These are phyloP conservation scores for Eudyptes chrysolophus DNA, from an alignment of 2,113 vertebrate species.

Conservation along the genomic window DNA sequence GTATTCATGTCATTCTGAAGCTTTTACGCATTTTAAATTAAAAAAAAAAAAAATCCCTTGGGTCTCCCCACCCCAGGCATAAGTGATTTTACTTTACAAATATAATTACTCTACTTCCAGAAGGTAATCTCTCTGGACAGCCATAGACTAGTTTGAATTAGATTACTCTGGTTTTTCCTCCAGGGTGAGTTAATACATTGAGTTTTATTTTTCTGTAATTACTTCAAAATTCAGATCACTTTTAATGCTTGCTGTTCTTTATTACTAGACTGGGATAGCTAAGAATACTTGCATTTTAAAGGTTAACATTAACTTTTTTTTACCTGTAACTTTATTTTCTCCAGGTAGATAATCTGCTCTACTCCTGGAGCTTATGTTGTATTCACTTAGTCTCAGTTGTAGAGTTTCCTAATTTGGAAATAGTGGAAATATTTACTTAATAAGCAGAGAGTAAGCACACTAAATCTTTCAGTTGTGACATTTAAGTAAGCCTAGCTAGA, in stretches of 20 bases:
- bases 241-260: not conserved
- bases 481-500: not conserved
- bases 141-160: constrained; percentile 36
- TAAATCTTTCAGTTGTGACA: not conserved
- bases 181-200: constrained; percentile 7
- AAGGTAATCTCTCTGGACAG: constrained; percentile 57
- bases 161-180: constrained; percentile 12
- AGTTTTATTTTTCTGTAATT: constrained; percentile 51
- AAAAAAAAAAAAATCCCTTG: not conserved
- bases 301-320: not conserved
- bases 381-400: not conserved
- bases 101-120: constrained; percentile 53
- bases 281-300: not conserved
- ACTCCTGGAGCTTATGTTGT: not conserved
- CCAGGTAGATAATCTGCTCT: not conserved
- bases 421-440: constrained; percentile 20
- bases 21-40: not conserved
- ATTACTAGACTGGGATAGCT: not conserved
- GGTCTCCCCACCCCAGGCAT: not conserved
- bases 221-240: constrained; percentile 28
- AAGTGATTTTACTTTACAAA: constrained; percentile 43
- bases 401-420: constrained; percentile 8
- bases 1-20: not conserved
- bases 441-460: not conserved
- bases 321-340: not conserved